A percentile compares a stretch with the other conserved stretches of the same genome.
Conservation (phyloP, 1,140 invertebrate genomes). For the Cryptotermes secundus region DNA sequence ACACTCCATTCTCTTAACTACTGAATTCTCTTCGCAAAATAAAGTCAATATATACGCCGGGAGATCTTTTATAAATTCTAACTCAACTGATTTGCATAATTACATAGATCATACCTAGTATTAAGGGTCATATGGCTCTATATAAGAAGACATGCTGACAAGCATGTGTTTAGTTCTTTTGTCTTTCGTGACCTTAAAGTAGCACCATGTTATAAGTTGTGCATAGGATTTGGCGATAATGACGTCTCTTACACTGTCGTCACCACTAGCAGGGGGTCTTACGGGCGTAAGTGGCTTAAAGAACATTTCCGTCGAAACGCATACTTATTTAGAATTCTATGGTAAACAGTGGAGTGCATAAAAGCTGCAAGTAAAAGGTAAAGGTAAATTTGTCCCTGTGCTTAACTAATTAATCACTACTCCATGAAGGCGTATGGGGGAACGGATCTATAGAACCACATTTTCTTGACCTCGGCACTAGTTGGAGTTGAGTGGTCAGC, state of each 20-base stretch:
- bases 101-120: background rate
- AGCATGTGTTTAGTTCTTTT: background rate
- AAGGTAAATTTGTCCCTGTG: no score
- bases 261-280: background rate
- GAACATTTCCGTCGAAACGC: background rate
- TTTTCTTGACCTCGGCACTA: no score
- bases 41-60: background rate
- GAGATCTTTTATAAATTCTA: background rate
- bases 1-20: background rate
- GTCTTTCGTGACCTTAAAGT: background rate
- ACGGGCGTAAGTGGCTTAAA: background rate
- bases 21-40: background rate
- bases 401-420: no score
- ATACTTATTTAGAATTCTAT: no score
- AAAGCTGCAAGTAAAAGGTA: no score
- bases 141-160: background rate
- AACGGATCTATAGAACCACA: no score
- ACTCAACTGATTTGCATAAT: background rate
- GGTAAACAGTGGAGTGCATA: no score
- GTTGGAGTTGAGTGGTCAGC: no score
- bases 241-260: background rate
- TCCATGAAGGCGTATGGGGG: no score
- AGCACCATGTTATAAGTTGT: background rate
- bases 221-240: background rate
- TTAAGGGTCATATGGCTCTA: background rate